Percentiles rank a stretch among this genome's conserved stretches.
Conservation (phyloP, 2,113 vertebrate species). For the Emydura subglobosa region DNA sequence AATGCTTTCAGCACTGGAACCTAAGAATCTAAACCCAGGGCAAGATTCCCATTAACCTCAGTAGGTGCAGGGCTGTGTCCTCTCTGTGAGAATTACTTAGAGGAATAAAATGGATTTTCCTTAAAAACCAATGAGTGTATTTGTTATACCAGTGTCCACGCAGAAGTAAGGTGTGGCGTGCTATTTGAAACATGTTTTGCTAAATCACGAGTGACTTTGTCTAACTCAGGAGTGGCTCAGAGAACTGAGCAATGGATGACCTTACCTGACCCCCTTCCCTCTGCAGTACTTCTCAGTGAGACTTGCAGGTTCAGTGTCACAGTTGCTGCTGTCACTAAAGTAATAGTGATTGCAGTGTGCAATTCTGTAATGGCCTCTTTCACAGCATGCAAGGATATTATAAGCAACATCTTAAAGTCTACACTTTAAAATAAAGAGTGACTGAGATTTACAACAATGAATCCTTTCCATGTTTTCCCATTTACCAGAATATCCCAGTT, state of each 20-base stretch:
- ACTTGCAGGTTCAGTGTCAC: not conserved
- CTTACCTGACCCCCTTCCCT: not conserved
- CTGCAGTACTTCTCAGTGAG: not conserved
- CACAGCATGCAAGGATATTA: not conserved
- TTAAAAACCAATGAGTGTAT: not conserved
- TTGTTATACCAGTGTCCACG: not conserved
- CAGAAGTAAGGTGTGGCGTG: not conserved
- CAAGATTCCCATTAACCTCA: not conserved
- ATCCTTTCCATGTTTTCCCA: not conserved
- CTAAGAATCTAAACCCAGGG: not conserved
- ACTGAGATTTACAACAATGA: not conserved
- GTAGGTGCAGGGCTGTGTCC: not conserved
- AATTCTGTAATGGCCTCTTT: not conserved
- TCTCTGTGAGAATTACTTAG: not conserved
- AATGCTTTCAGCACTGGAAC: not conserved
- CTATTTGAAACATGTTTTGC: not conserved
- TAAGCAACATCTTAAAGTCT: not conserved
- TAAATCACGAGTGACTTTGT: not conserved
- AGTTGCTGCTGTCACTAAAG: not conserved
- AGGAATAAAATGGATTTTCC: not conserved
- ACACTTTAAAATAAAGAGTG: not conserved
- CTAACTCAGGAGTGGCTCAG: not conserved
- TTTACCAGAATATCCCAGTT: not conserved
- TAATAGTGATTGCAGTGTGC: not conserved
- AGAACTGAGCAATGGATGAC: not conserved